Evolutionary conservation across 2,113 vertebrate genomes (phyloP).

Genomic region (Microcebus tavaratra): DNA sequence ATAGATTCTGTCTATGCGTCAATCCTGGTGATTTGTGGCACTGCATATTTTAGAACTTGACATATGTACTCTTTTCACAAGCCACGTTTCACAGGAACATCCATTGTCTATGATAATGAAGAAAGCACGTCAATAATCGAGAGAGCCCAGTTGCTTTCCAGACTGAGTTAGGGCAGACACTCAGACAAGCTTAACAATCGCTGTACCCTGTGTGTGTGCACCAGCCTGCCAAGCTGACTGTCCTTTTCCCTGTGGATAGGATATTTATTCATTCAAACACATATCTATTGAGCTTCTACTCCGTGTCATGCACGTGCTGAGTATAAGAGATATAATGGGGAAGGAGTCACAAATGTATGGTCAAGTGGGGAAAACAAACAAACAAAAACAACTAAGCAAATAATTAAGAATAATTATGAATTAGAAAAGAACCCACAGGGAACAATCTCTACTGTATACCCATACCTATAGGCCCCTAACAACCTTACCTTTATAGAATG

Average conservation of each 20-base stretch:
- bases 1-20: conserved; percentile 68
- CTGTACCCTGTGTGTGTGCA: neutral
- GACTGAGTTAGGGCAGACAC: neutral
- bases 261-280: neutral
- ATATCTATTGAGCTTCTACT: neutral
- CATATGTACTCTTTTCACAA: conserved; percentile 73
- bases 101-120: conserved; percentile 49
- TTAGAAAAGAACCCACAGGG: neutral
- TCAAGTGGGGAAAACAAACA: neutral
- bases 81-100: neutral
- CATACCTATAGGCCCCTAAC: neutral
- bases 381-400: neutral
- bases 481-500: neutral
- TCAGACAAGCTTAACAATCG: neutral
- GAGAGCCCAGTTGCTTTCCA: neutral
- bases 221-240: neutral
- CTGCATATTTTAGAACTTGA: conserved; percentile 75
- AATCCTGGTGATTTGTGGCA: conserved; percentile 55
- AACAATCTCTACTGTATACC: neutral
- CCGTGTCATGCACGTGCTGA: fast-evolving
- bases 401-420: neutral
- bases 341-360: neutral
- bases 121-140: neutral
- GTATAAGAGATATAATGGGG: neutral
- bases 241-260: neutral